phyloP scores from a whole-genome alignment of 2,797 vertebrate genomes.

The Amazona ochrocephala region DNA sequence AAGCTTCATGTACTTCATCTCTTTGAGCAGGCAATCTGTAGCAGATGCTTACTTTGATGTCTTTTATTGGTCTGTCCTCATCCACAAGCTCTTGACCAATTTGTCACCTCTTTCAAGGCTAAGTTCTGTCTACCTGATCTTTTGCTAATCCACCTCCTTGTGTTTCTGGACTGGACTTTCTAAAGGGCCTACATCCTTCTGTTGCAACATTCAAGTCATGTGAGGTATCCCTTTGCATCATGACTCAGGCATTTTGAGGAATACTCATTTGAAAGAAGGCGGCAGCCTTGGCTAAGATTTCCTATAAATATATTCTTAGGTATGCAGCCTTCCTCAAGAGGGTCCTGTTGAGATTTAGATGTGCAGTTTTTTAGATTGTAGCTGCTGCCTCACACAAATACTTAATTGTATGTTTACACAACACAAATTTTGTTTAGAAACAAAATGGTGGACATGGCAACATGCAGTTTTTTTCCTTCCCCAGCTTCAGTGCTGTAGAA shows the following conservation, averaged over 20 bases:
- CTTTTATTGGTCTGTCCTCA: not conserved
- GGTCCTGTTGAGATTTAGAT: not conserved
- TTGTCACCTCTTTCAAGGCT: not conserved
- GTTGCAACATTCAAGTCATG: not conserved
- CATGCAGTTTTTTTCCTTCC: not conserved
- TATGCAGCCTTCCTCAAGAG: not conserved
- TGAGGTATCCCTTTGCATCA: not conserved
- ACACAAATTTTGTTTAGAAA: not conserved
- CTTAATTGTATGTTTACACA: not conserved
- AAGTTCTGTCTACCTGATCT: not conserved
- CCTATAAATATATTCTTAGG: not conserved
- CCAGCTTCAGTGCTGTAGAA: not conserved
- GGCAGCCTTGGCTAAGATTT: not conserved
- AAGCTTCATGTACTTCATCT: not conserved
- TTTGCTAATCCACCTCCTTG: not conserved
- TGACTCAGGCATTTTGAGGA: not conserved
- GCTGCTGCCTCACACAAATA: not conserved
- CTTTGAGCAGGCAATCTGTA: not conserved
- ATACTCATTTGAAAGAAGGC: not conserved
- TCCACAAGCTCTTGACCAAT: not conserved
- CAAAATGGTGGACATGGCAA: not conserved
- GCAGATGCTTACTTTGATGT: not conserved
- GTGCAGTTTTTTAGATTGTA: not conserved
- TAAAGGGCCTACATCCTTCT: not conserved
- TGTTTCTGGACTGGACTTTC: not conserved